Percentiles rank a stretch among this genome's conserved stretches.
Evolutionary conservation across 30 jellyfish, hydroid and myxozoan genomes (phyloP).

Genomic region (Aurelia sp.): DNA sequence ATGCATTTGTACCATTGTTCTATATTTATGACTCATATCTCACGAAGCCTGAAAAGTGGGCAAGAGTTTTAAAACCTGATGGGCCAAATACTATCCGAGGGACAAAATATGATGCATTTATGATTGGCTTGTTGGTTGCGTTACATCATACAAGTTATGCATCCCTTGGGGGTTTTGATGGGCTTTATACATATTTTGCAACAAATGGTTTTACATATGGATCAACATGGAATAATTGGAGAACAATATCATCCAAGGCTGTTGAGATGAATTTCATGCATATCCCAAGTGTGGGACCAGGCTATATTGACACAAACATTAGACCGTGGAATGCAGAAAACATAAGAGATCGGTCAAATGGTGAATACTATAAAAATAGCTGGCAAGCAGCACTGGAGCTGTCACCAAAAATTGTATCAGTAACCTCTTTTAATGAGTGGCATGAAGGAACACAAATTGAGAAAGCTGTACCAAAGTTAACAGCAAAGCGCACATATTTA

Average conservation of each 20-base stretch:
- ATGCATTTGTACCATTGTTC: conserved; percentile 65
- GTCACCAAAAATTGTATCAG: conserved; percentile 73
- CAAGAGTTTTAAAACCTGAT: conserved; percentile 52
- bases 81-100: conserved; percentile 82
- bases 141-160: conserved; percentile 64
- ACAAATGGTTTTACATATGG: conserved; percentile 97
- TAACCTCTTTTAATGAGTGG: conserved; percentile 98
- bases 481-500: conserved; percentile 34
- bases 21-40: conserved; percentile 94
- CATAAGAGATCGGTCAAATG: conserved; percentile 75
- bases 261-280: conserved; percentile 40
- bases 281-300: conserved; percentile 99
- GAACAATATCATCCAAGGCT: conserved; percentile 58
- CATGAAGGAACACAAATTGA: conserved; percentile 99
- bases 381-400: conserved; percentile 80
- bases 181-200: conserved; percentile 97
- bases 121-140: conserved; percentile 85
- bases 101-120: conserved; percentile 79
- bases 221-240: conserved; percentile 90
- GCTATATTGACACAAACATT: conserved; percentile 91
- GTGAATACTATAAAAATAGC: conserved; percentile 80
- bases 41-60: conserved; percentile 88
- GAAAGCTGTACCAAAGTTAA: conserved; percentile 73
- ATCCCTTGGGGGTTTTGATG: conserved; percentile 91
- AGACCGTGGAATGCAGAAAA: conserved; percentile 97